Evolutionary conservation across 2,113 vertebrate species (phyloP), one percentile per base, ranked within the genome.

Genomic region (Monopterus albus): DNA sequence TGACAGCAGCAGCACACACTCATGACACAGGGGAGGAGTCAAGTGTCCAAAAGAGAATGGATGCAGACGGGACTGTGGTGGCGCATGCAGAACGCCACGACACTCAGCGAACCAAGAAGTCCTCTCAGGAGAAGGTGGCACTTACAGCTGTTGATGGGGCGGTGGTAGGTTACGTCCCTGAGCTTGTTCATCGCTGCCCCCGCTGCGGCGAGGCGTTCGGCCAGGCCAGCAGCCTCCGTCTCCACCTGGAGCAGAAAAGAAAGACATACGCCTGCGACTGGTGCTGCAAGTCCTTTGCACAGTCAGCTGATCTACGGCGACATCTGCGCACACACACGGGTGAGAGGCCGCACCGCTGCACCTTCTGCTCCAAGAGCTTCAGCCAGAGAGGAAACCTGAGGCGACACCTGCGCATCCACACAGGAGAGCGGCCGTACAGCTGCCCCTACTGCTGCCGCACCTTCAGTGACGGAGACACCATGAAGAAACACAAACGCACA

Each of bases 251-350:
- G 20, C 82, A 90, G 71, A 88, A 91, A 29, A 78, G 88, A 17
- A 90, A 92, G 25, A 72, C 83, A 1, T 92, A 90, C 65, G 86
- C 85, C 72, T 94, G 93, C 58, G 82, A 87, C 56, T 92, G 89
- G 87, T 94, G 93, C 67, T 92, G 93, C 51, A 93, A 92, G 23
- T 87, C 90, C 18, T 94, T 94, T 18, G 90, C 88, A 0, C 91
- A 94, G 85, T 91, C 91, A 0, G 91, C 91, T 0, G 91, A 93
- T 51, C 88, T 94, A 57, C 91, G 92, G 53, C 91, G 91, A 6
- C 93, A 94, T 81, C 78, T 92, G 65, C 90, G 92, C 20, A 93
- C 91, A 0, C 93, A 94, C 88, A 92, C 92, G 0, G 93, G 92
- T 1, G 90, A 92, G 69, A 63, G 91, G 20, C 91, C 92, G 7